Evolutionary conservation across 2,113 vertebrate genomes (phyloP), one percentile per base, ranked within the genome.

Genomic region (Chinchilla lanigera): DNA sequence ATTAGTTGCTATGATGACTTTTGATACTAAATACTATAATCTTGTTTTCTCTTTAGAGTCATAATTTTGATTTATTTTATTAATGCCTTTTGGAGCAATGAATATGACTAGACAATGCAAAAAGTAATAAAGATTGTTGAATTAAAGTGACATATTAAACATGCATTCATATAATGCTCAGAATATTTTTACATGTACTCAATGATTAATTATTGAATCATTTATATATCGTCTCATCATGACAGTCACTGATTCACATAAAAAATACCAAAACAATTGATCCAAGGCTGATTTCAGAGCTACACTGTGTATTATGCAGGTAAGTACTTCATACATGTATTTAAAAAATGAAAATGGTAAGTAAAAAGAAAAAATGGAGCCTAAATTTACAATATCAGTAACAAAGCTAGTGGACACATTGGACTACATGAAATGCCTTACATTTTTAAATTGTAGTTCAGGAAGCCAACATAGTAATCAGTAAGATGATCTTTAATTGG

Each of bases 51-150:
- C 9, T 54, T 75, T 93, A 63, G 16, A 89, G 8, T 2, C 50
- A 63, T 2, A 38, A 16, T 30, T n/a, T 82, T 90, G 30, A 78
- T 56, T 92, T 61, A 94, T 93, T 96, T 91, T 80, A n/a, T 7
- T 58, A 61, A 73, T 88, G 35, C 1, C 1, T 60, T 35, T 89
- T 83, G 82, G 8, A 67, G 9, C 87, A 78, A n/a, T 77, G 10
- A 93, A n/a, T 52, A 75, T 73, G 5, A 60, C 2, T 35, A n/a
- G 24, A 81, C 0, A 58, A 63, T 5, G 85, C 0, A 65, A 92
- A 85, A 71, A 67, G 61, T 71, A 56, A 47, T 84, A 83, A 65
- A 8, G 1, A 26, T 94, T 63, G 10, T 71, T 65, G 2, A 85
- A 71, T 93, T 94, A 85, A 67, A 67, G 5, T 58, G 24, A 71